Evolutionary conservation across 2,113 vertebrate species (phyloP), one percentile per base, ranked within the genome.

Genomic region (Mus pahari): DNA sequence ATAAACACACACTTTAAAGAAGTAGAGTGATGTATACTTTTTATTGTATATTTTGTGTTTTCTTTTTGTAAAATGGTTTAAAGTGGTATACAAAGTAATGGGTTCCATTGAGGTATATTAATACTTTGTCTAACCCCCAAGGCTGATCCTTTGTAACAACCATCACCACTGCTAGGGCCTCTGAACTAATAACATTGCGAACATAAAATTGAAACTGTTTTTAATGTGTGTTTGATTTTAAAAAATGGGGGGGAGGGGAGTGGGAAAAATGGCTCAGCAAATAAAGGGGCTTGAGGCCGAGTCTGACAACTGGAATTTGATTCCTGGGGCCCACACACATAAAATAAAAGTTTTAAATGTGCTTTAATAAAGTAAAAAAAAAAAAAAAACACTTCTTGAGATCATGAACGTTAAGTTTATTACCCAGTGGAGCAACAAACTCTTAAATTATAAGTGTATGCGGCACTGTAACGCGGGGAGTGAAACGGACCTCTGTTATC

Each of bases 351-450:
- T 13, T 75, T 74, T 13, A 75, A 45, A 26, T 75, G 39, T 26
- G 10, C n/a, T 75, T 53, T 53, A 53, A 50, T 50, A 50, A 50
- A 50, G 48, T 7, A 16, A 70, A 70, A 36, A 68, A 68, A 64
- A 58, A 81, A 50, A 4, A 50, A 53, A 53, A 53, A 53, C 12
- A 53, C 53, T 53, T 53, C 8, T 79, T 89, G 24, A 96, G 7
- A 90, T 84, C n/a, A 89, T 86, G 26, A 92, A 92, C 91, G 92
- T 86, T 96, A 26, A 90, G 31, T 97, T 97, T 95, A 96, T 97
- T 94, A 93, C 78, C 26, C 66, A 90, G 12, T 28, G 73, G 79
- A 96, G 86, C 58, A 93, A 79, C 74, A 97, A 90, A 58, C 31
- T 82, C 93, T 53, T 68, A 94, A 87, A 78, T 96, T 83, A 92